Evolutionary conservation across 2,113 vertebrate species (phyloP).

Genomic region (Pyxicephalus adspersus): DNA sequence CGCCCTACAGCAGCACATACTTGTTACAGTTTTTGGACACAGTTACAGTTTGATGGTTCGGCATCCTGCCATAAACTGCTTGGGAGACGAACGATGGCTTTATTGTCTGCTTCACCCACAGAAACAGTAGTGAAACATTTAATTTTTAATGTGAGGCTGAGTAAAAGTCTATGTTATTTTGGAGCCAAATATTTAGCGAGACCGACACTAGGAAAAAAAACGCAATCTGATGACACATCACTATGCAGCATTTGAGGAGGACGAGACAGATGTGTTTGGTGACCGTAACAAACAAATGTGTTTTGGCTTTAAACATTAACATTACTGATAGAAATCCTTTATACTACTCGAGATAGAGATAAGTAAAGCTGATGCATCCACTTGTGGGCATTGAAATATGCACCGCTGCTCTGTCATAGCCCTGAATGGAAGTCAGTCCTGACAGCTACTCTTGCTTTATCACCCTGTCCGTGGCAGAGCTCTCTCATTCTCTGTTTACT

Average conservation of each 20-base stretch:
- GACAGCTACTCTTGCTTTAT: conserved; percentile 3
- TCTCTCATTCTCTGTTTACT: conserved; percentile 21
- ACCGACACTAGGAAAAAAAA: neutral
- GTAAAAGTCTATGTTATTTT: neutral
- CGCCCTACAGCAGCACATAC: neutral
- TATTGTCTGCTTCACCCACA: neutral
- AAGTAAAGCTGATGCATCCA: neutral
- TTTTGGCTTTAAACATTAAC: conserved; percentile 1
- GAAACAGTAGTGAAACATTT: neutral
- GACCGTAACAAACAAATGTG: neutral
- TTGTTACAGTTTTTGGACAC: neutral
- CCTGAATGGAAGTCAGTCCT: conserved; percentile 13
- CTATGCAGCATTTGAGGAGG: neutral
- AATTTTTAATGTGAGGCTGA: neutral
- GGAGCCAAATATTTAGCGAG: neutral
- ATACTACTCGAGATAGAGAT: neutral
- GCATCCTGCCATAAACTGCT: neutral
- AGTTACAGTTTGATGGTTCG: neutral
- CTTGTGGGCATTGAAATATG: neutral
- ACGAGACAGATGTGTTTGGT: neutral
- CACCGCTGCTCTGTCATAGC: neutral
- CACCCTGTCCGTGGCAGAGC: neutral
- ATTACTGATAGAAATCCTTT: neutral
- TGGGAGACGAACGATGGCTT: neutral
- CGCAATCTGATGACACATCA: neutral